Percentiles rank a stretch among this genome's conserved stretches.
Conservation (phyloP, 2,888 invertebrate species). For the Capitulum mitella region DNA sequence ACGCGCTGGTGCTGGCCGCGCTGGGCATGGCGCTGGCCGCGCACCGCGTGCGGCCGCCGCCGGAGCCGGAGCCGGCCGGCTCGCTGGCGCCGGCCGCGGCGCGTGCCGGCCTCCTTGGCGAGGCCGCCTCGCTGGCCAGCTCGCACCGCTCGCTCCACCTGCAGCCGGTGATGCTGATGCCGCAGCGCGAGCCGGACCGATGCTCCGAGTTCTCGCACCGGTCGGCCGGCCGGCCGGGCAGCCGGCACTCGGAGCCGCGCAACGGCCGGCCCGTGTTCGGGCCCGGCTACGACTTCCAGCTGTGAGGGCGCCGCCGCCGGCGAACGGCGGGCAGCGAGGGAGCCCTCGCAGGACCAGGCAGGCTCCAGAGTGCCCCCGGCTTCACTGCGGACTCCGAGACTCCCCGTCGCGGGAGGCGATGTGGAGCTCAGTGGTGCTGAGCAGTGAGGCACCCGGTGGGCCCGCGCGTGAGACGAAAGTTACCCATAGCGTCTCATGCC, state of each 20-base stretch:
- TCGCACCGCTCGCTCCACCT: constrained; percentile 78
- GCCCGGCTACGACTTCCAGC: background rate
- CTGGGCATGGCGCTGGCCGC: constrained; percentile 90
- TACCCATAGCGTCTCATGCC: too few relatives aligned
- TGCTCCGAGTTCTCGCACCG: constrained; percentile 72
- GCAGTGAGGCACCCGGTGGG: too few relatives aligned
- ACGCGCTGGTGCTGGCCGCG: constrained; percentile 75
- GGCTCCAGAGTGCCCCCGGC: too few relatives aligned
- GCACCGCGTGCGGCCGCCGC: constrained; percentile 73
- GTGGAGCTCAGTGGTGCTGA: too few relatives aligned
- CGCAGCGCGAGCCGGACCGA: constrained; percentile 60
- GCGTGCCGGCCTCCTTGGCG: too few relatives aligned
- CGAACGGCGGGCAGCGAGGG: background rate
- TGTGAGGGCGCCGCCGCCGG: background rate
- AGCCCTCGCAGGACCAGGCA: too few relatives aligned
- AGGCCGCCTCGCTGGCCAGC: constrained; percentile 52
- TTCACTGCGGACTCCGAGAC: too few relatives aligned
- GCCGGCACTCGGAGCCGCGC: background rate
- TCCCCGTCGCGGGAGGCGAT: too few relatives aligned
- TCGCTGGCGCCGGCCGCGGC: constrained; percentile 18
- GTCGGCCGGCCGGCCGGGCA: constrained; percentile 42
- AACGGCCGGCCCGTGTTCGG: too few relatives aligned
- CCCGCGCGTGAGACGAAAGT: too few relatives aligned
- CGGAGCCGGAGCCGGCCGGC: constrained; percentile 44
- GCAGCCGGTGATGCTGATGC: constrained; percentile 77